Base-by-base conservation (phyloP, 1,140 invertebrate species). In the Dufourea novaeangliae region DNA sequence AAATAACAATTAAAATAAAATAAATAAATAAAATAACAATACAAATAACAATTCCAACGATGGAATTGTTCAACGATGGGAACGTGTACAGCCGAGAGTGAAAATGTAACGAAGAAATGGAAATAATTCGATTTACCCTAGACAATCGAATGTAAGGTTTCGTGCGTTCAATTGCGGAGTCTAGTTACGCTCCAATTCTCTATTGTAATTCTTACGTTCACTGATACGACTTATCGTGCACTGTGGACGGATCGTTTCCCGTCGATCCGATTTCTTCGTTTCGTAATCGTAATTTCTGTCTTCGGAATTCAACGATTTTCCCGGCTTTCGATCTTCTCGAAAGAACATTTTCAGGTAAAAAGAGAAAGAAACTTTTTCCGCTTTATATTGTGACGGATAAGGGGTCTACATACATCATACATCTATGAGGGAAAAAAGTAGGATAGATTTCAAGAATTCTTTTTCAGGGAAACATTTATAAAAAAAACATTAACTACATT, bases 41-140 rank as follows among this genome's bases (percentile, higher is more conserved):
- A 4, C 41, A 4, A 44, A 44, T 14, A 17, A 44, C 6, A 14
- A 12, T 3, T 22, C 20, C 20, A 12, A 0, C 29, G 12, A 27
- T 14, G 4, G 3, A 27, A 17, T 12, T 14, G 25, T 20, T 20
- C 11, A 10, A 59, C 11, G 29, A 8, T 14, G 34, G 3, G n/a
- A n/a, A 1, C 8, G 17, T 1, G 27, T 5, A 29, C 14, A 37
- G 10, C 7, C 12, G 54, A 46, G 20, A 3, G 34, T 5, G n/a
- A 32, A 66, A 54, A 25, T 44, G 27, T 2, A 41, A 54, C 5
- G 34, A 29, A 25, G 29, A 68, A 57, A 20, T 56, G 20, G 37
- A 25, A 75, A 67, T 75, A 75, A 75, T 68, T 75, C 17, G 52
- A 75, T 75, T 75, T 75, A 29, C 22, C 7, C 17, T 59, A 46